Evolutionary conservation across 2,888 invertebrate species (phyloP).

Genomic region (Lasioglossum marginatum): DNA sequence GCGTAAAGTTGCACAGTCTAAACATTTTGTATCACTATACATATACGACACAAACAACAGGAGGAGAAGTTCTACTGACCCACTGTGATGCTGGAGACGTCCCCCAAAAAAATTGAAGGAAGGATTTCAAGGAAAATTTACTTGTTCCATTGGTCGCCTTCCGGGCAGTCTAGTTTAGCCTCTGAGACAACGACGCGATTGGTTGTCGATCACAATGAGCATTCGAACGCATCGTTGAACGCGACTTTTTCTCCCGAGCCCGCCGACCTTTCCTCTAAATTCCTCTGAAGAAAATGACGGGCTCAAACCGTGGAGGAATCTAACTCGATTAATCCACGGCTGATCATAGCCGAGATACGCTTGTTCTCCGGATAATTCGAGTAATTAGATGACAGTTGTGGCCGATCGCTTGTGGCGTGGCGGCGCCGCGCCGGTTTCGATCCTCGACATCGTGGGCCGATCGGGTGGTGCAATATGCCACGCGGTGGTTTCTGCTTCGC

Average conservation of each 20-base stretch:
- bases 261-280: constrained; percentile 29
- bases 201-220: neutral
- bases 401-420: neutral
- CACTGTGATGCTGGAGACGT: too few species aligned
- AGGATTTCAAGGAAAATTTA: too few species aligned
- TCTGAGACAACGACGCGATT: neutral
- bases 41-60: too few species aligned
- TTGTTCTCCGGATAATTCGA: constrained; percentile 31
- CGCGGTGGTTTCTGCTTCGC: constrained; percentile 19
- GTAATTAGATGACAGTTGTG: constrained; percentile 42
- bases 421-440: constrained; percentile 7
- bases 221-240: neutral
- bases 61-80: too few species aligned
- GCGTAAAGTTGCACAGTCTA: too few species aligned
- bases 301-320: constrained; percentile 6
- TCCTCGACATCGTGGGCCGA: constrained; percentile 19
- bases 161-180: too few species aligned
- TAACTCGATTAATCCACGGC: neutral
- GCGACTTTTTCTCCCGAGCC: neutral
- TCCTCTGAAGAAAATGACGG: neutral
- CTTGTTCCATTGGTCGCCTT: too few species aligned
- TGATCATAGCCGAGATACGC: constrained; percentile 31
- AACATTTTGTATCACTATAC: too few species aligned
- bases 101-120: too few species aligned
- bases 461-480: constrained; percentile 36